Percentiles rank a stretch among this genome's conserved stretches.
Evolutionary conservation across 2,113 vertebrate species (phyloP).

Genomic region (Collichthys lucidus): DNA sequence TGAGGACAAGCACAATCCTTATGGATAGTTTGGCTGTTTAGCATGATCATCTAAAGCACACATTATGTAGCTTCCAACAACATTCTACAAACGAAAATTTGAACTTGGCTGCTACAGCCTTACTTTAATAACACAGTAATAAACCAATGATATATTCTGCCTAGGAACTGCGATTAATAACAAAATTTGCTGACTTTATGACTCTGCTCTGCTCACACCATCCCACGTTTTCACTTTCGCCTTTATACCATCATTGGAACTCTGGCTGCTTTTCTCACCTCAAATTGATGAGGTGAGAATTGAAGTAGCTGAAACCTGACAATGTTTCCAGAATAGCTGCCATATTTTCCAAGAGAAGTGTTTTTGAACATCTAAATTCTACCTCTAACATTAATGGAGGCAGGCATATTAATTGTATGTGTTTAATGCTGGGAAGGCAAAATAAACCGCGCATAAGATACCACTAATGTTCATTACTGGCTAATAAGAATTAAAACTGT

Average conservation of each 20-base stretch:
- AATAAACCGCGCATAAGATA: background rate
- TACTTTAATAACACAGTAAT: too few species aligned
- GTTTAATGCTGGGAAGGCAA: background rate
- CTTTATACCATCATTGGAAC: background rate
- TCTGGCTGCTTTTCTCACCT: background rate
- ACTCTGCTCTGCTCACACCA: background rate
- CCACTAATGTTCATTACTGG: conserved; percentile 17
- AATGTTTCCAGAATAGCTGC: background rate
- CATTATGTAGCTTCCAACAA: too few species aligned
- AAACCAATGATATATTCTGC: background rate
- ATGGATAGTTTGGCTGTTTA: background rate
- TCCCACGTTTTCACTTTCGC: background rate
- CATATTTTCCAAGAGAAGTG: background rate
- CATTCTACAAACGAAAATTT: background rate
- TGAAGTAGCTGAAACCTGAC: background rate
- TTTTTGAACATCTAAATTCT: background rate
- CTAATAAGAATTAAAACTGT: conserved; percentile 10
- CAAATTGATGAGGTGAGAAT: background rate
- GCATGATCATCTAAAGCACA: background rate
- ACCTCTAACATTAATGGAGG: background rate
- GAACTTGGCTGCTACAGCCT: background rate
- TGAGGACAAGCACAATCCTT: background rate
- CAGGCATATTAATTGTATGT: background rate
- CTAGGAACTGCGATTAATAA: background rate
- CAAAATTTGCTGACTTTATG: background rate